These are phyloP conservation scores for Rhodinocichla rosea DNA, from an alignment of 2,113 vertebrate genomes.

Conservation along the genomic window DNA sequence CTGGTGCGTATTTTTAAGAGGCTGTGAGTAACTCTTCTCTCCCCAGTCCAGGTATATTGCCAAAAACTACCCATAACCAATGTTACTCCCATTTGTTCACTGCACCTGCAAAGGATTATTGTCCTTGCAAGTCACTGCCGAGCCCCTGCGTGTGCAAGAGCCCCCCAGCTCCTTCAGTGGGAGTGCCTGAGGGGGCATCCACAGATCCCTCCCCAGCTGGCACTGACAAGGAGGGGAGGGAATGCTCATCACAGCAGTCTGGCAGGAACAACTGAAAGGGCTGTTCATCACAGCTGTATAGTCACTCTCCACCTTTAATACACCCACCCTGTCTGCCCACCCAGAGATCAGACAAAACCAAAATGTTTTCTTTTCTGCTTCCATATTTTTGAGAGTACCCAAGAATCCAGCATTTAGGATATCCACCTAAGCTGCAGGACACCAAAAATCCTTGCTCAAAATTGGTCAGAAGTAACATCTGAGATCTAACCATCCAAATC, in stretches of 20 bases:
- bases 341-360: neutral
- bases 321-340: neutral
- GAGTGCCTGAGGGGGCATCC: neutral
- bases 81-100: neutral
- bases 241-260: neutral
- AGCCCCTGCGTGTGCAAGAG: neutral
- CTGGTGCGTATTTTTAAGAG: neutral
- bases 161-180: neutral
- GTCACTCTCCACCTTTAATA: neutral
- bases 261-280: neutral
- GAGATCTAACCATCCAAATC: neutral
- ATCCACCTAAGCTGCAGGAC: neutral
- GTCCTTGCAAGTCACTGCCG: neutral
- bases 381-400: neutral
- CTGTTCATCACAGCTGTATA: fast-evolving
- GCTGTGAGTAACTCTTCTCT: neutral
- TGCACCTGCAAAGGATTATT: neutral
- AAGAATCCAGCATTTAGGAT: neutral
- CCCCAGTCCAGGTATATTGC: neutral
- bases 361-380: neutral
- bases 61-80: neutral
- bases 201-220: neutral
- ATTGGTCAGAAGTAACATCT: neutral
- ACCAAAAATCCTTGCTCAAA: neutral
- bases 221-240: neutral